phyloP scores from a whole-genome alignment of 1,140 invertebrate species.

The Battus philenor region DNA sequence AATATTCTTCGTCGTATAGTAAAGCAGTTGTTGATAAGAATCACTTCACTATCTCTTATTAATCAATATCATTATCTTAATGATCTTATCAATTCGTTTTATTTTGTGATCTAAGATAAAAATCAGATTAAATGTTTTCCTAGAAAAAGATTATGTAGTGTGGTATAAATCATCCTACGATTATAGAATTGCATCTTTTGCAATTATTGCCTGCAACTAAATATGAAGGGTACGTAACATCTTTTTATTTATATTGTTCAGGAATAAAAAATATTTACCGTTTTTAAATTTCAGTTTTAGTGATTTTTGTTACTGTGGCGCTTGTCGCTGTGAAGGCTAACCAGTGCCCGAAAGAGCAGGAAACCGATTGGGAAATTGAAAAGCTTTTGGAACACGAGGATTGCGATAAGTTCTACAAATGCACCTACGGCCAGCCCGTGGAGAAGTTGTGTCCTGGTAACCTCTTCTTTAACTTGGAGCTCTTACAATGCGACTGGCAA shows the following conservation, averaged over 20 bases:
- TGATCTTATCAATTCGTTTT: slow-evolving; percentile 11
- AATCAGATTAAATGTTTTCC: slow-evolving; percentile 4
- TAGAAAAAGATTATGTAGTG: slow-evolving; percentile 1
- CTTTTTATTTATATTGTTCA: neutral
- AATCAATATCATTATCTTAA: slow-evolving; percentile 2
- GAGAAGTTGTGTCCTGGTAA: slow-evolving; percentile 68
- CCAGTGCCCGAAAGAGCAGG: slow-evolving; percentile 43
- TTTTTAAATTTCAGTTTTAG: neutral
- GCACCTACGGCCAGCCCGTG: slow-evolving; percentile 66
- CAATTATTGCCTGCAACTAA: no score
- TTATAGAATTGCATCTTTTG: neutral
- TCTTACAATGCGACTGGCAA: slow-evolving; percentile 77
- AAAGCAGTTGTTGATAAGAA: neutral
- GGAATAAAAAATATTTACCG: neutral
- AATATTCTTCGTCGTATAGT: neutral
- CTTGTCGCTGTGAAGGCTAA: slow-evolving; percentile 17
- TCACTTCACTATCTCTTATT: neutral
- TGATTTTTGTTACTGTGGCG: slow-evolving; percentile 16
- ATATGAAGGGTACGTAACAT: neutral
- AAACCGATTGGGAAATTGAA: slow-evolving; percentile 35
- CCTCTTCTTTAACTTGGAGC: slow-evolving; percentile 75
- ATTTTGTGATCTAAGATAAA: slow-evolving; percentile 1
- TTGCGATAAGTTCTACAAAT: slow-evolving; percentile 78
- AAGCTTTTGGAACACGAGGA: slow-evolving; percentile 66
- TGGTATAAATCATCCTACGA: slow-evolving; percentile 4